Base-by-base conservation (phyloP, 2,113 vertebrate species). In the Onychorhynchus coronatus region DNA sequence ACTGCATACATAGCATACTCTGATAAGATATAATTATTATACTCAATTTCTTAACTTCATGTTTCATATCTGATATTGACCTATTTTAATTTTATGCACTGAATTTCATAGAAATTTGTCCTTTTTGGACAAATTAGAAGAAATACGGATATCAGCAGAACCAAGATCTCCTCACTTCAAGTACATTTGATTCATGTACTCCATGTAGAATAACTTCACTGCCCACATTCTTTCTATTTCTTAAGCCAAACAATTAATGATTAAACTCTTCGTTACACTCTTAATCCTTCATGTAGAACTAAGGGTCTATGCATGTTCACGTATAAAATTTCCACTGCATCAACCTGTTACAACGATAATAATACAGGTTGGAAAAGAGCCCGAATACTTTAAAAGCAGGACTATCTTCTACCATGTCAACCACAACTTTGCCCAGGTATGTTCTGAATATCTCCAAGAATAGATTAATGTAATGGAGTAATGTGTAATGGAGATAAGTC, bases 211-310 rank as follows among this genome's bases (percentile, higher is more conserved):
- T 21, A 59, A 65, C 27, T 17, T 10, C 20, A 61, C 8, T 37
- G 20, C 37, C 22, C 37, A 76, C 3, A 3, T 49, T 85, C 47
- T 42, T 59, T 56, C n/a, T 53, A 12, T 66, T 91, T 76, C 82
- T 85, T 91, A 83, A 79, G 15, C 19, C 44, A 85, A 79, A 46
- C n/a, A 85, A 59, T 88, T 85, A 91, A 96, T 67, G 49, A 94
- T 96, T 95, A 93, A 96, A 12, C 65, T 71, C 12, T 39, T 87
- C 31, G 35, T 42, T 75, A 72, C 14, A 31, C 12, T 72, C 49
- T 89, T 82, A 89, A 82, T 42, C 75, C 49, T 53, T 79, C 44
- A 76, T 9, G 41, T 53, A 91, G 73, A 97, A 91, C 53, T 35
- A 93, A 93, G 53, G 31, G 74, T 39, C 52, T 20, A 14, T 61